Conservation (phyloP, 2,888 invertebrate species). For the Saturnia japonica region DNA sequence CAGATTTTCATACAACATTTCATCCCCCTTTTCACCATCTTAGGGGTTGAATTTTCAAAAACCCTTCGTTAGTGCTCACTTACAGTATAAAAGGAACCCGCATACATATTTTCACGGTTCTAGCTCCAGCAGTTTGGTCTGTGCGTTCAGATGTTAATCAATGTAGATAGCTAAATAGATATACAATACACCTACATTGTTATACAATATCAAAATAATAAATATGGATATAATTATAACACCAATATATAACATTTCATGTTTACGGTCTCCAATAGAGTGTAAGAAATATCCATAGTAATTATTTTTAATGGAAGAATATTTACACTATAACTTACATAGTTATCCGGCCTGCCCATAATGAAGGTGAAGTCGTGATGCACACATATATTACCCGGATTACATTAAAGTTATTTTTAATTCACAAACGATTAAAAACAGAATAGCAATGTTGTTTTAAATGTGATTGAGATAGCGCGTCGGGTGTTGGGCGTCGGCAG, state of each 20-base stretch:
- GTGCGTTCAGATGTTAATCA: too few species aligned
- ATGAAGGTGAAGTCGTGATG: not conserved
- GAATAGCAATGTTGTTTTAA: slow-evolving; percentile 26
- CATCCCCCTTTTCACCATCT: too few species aligned
- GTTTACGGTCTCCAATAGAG: not conserved
- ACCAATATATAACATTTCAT: not conserved
- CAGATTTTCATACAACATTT: too few species aligned
- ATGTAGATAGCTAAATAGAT: too few species aligned
- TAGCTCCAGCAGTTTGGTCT: too few species aligned
- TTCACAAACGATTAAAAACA: slow-evolving; percentile 25
- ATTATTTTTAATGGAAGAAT: not conserved
- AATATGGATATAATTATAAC: not conserved
- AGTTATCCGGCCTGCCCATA: not conserved
- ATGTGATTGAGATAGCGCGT: slow-evolving; percentile 24
- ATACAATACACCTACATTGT: too few species aligned
- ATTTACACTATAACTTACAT: not conserved
- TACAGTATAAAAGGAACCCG: too few species aligned
- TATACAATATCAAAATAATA: not conserved
- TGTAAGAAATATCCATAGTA: not conserved
- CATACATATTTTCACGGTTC: too few species aligned
- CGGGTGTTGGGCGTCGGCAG: slow-evolving; percentile 15
- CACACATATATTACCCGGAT: slow-evolving; percentile 16
- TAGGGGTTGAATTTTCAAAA: too few species aligned
- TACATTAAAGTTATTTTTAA: slow-evolving; percentile 24
- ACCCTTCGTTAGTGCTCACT: too few species aligned